These are phyloP conservation scores for Solen grandis DNA, from an alignment of 1,140 invertebrate genomes.

Conservation along the genomic window DNA sequence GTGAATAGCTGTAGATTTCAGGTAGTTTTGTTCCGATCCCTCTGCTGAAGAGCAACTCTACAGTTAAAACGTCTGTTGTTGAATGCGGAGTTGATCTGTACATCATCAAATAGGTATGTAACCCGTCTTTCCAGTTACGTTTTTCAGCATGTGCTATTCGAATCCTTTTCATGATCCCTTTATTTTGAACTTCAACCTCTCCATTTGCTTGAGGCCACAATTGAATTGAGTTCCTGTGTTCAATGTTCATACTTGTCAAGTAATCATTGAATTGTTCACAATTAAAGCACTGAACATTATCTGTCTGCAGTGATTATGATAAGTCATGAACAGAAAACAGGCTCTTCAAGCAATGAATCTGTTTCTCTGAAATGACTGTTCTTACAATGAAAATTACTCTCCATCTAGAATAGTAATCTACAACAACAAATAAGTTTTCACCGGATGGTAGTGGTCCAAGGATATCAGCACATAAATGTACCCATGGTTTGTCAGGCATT, in stretches of 20 bases:
- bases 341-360: conserved; percentile 3
- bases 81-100: conserved; percentile 58
- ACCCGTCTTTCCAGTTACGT: conserved; percentile 56
- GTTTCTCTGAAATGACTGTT: conserved; percentile 22
- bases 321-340: conserved; percentile 57
- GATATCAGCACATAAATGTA: conserved; percentile 57
- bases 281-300: conserved; percentile 51
- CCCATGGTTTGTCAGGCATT: conserved; percentile 52
- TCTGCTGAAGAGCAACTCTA: conserved; percentile 39
- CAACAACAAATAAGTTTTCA: conserved; percentile 43
- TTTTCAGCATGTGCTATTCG: conserved; percentile 47
- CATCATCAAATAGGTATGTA: conserved; percentile 50
- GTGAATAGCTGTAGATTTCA: not conserved
- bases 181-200: conserved; percentile 59
- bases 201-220: conserved; percentile 62
- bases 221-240: conserved; percentile 26
- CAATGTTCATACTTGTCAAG: conserved; percentile 32
- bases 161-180: conserved; percentile 49
- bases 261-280: not conserved
- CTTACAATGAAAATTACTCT: conserved; percentile 38
- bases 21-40: conserved; percentile 43
- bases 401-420: conserved; percentile 63
- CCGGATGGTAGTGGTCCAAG: conserved; percentile 51
- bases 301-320: conserved; percentile 37
- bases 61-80: conserved; percentile 47